Evolutionary conservation across 2,797 vertebrate genomes (phyloP), one percentile per base, ranked within the genome.

Genomic region (Vultur gryphus): DNA sequence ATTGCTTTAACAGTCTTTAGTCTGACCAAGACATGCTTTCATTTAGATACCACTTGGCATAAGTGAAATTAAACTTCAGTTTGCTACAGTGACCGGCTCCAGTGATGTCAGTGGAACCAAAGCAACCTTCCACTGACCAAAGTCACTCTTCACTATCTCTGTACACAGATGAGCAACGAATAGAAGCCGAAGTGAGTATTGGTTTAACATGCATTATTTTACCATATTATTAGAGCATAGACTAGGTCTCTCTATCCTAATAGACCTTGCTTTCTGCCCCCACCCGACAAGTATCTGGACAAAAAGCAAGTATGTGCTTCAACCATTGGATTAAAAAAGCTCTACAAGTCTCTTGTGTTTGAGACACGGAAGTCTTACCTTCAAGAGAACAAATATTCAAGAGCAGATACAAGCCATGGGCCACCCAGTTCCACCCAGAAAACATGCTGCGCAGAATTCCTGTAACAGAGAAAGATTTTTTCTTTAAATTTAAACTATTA

Each of bases 381-480:
- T 85, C n/a, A 87, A 95, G 29, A 87, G 52, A 96, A 75, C 58
- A 97, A 93, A 97, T 43, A 62, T 6, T 95, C 89, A 98, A 62
- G 39, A 97, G 65, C 51, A 97, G 31, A 86, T 31, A 95, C 17
- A 97, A 93, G 64, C 70, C 59, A 84, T n/a, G 86, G 33, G 77
- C 55, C 62, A 95, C 80, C 93, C 96, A 97, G 78, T 26, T 97
- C 91, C 94, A 92, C 59, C 48, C 31, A 62, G 70, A 76, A 88
- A 94, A 87, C 98, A 98, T 98, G 85, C 91, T 98, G 97, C 83
- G 79, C 9, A 51, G 46, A 49, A 77, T 52, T 95, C 88, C 98
- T 98, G 95, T 49, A 96, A 94, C 28, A 96, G 39, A 97, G 28
- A 96, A 37, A 80, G 7, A 62, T 37, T 35, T n/a, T 46, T 62